phyloP scores from a whole-genome alignment of 2,888 invertebrate species.

The Leistus spinibarbis region DNA sequence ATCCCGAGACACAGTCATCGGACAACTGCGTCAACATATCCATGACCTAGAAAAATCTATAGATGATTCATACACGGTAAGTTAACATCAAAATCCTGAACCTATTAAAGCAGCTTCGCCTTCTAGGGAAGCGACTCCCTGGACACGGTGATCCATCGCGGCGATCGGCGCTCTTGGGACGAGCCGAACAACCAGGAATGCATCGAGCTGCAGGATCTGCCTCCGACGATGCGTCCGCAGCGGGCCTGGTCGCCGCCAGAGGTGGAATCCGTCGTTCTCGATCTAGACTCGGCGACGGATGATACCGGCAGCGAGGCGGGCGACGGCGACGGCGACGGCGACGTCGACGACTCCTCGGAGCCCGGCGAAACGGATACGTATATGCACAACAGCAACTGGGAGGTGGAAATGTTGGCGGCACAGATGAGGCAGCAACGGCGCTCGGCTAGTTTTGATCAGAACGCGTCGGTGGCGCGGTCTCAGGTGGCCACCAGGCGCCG shows the following conservation, averaged over 20 bases:
- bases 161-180: slow-evolving; percentile 70
- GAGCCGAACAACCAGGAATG: slow-evolving; percentile 73
- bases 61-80: slow-evolving; percentile 54
- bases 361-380: slow-evolving; percentile 53
- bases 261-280: slow-evolving; percentile 45
- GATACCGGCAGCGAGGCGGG: slow-evolving; percentile 52
- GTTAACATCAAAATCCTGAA: slow-evolving; percentile 1
- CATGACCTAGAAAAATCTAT: slow-evolving; percentile 65
- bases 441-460: slow-evolving; percentile 54
- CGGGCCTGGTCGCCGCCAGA: slow-evolving; percentile 45
- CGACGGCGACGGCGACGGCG: slow-evolving; percentile 47
- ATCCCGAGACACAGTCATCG: slow-evolving; percentile 80
- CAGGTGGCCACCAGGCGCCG: slow-evolving; percentile 48
- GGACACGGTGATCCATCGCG: slow-evolving; percentile 51
- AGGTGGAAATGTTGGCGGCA: slow-evolving; percentile 55
- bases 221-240: slow-evolving; percentile 52
- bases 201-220: slow-evolving; percentile 70
- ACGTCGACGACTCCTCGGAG: slow-evolving; percentile 51
- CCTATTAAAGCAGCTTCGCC: neutral
- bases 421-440: slow-evolving; percentile 53
- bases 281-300: slow-evolving; percentile 52
- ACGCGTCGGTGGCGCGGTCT: slow-evolving; percentile 37
- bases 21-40: slow-evolving; percentile 74
- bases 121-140: slow-evolving; percentile 47
- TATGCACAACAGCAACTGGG: slow-evolving; percentile 52